A percentile compares a stretch with the other conserved stretches of the same genome.
Evolutionary conservation across 2,113 vertebrate genomes (phyloP).

Genomic region (Myodes glareolus): DNA sequence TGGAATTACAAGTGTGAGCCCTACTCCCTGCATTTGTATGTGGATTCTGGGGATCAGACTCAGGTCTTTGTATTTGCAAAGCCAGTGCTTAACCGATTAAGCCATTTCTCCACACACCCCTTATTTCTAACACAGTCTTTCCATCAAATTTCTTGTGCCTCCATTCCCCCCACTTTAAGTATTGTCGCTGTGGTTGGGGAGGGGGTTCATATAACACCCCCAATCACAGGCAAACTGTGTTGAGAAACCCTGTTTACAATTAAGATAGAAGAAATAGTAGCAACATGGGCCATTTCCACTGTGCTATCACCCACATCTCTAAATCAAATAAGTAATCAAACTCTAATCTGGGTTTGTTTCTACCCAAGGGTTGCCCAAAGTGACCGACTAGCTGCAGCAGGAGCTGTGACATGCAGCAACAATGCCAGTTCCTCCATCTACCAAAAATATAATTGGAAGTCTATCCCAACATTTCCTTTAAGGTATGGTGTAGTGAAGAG

Average conservation of each 20-base stretch:
- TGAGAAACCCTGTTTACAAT: not conserved
- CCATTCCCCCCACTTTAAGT: not conserved
- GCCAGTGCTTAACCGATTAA: not conserved
- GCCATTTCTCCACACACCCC: not conserved
- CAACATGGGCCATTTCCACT: not conserved
- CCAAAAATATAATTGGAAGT: not conserved
- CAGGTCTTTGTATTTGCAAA: not conserved
- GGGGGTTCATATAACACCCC: not conserved
- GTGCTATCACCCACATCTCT: fast-evolving
- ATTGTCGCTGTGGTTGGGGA: not conserved
- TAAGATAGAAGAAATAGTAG: too few relatives aligned
- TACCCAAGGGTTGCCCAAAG: not conserved
- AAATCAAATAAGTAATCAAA: not conserved
- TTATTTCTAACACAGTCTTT: not conserved
- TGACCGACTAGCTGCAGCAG: not conserved
- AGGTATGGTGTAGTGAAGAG: too few relatives aligned
- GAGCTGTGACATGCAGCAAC: not conserved
- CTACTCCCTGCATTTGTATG: not conserved
- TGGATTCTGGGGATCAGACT: not conserved
- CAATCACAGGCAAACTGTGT: not conserved
- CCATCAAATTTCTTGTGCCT: not conserved
- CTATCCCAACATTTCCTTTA: not conserved
- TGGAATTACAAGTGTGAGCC: not conserved
- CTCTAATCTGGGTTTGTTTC: not conserved
- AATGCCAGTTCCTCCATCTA: not conserved